Percentiles rank a stretch among this genome's conserved stretches.
Evolutionary conservation across 2,113 vertebrate species (phyloP).

Genomic region (Polyodon spathula): DNA sequence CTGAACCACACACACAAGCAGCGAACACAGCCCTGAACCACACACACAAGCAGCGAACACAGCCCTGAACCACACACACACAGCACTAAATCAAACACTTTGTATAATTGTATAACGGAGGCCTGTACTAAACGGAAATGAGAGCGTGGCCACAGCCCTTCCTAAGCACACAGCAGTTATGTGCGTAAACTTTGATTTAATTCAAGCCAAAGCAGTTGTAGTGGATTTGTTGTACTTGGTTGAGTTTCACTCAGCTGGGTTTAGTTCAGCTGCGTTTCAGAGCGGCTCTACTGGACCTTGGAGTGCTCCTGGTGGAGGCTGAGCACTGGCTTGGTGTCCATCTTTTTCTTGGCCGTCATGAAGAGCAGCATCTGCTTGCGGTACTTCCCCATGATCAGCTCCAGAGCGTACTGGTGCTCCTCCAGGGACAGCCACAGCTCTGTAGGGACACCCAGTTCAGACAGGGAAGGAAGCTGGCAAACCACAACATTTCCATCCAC

Average conservation of each 20-base stretch:
- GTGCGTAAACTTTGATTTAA: too few relatives aligned
- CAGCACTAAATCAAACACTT: too few relatives aligned
- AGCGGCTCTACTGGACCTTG: slow-evolving; percentile 53
- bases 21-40: too few relatives aligned
- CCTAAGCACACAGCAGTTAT: too few relatives aligned
- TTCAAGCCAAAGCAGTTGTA: neutral
- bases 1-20: too few relatives aligned
- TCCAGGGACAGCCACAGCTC: slow-evolving; percentile 92
- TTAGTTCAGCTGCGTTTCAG: neutral
- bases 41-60: too few relatives aligned
- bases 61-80: too few relatives aligned
- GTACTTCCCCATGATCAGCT: slow-evolving; percentile 96
- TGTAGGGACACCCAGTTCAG: slow-evolving; percentile 31
- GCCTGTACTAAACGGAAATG: too few relatives aligned
- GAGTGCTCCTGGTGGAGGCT: slow-evolving; percentile 77
- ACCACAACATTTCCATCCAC: neutral
- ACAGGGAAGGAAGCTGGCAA: neutral
- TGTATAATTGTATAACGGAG: too few relatives aligned
- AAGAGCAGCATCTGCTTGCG: slow-evolving; percentile 92
- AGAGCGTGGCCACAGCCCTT: too few relatives aligned
- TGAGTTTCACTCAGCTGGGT: neutral
- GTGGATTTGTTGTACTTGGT: neutral
- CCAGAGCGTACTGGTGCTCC: slow-evolving; percentile 90
- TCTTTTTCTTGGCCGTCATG: slow-evolving; percentile 74
- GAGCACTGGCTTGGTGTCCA: slow-evolving; percentile 76